Conservation (phyloP, 2,888 invertebrate genomes). For the Tineola bisselliella region DNA sequence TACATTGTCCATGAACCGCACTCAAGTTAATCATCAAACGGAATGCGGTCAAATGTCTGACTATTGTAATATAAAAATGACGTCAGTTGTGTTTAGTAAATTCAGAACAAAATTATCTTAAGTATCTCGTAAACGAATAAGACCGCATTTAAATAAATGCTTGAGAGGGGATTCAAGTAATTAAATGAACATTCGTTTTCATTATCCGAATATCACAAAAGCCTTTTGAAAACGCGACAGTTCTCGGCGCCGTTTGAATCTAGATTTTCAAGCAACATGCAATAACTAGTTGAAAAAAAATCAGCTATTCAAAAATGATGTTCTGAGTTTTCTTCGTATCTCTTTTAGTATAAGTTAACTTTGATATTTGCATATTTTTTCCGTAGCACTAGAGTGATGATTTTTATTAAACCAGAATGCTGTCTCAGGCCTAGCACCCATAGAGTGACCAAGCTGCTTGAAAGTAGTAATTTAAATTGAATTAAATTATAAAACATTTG, state of each 20-base stretch:
- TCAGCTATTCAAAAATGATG: background rate
- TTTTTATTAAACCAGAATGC: too few species aligned
- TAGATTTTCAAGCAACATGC: slow-evolving; percentile 1
- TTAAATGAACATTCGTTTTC: slow-evolving; percentile 14
- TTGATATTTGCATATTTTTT: too few species aligned
- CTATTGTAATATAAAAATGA: too few species aligned
- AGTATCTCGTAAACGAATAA: background rate
- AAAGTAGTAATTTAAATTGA: too few species aligned
- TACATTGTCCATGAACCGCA: too few species aligned
- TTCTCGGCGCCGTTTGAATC: background rate
- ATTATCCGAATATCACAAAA: slow-evolving; percentile 16
- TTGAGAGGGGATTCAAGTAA: slow-evolving; percentile 1
- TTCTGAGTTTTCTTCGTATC: background rate
- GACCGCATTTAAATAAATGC: background rate
- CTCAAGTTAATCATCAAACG: too few species aligned
- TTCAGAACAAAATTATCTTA: background rate
- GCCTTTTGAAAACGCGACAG: slow-evolving; percentile 9
- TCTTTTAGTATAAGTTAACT: background rate
- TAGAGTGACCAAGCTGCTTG: too few species aligned
- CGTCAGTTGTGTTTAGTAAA: too few species aligned
- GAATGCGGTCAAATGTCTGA: too few species aligned
- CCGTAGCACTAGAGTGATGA: too few species aligned
- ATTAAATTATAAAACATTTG: too few species aligned
- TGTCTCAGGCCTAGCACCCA: too few species aligned
- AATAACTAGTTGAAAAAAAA: background rate